Evolutionary conservation across 2,888 invertebrate genomes (phyloP).

Genomic region (Napeogenes inachia): DNA sequence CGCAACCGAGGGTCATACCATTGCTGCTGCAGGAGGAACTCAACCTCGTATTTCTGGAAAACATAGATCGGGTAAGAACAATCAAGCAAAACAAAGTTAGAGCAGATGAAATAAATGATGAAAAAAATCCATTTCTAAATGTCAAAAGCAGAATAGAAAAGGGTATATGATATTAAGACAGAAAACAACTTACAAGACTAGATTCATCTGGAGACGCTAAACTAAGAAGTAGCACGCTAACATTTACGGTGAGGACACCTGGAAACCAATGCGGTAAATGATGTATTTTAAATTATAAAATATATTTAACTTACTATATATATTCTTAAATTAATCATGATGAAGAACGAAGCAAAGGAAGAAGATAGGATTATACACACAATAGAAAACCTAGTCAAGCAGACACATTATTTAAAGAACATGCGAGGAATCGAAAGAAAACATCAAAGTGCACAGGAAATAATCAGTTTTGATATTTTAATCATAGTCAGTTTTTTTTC

Average conservation of each 20-base stretch:
- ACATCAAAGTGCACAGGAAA: conserved; percentile 26
- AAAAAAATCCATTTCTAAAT: background rate
- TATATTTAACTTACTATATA: background rate
- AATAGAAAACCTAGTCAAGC: conserved; percentile 14
- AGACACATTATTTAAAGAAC: conserved; percentile 21
- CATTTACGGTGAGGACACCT: conserved; percentile 95
- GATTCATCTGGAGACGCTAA: conserved; percentile 97
- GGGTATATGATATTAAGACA: conserved; percentile 18
- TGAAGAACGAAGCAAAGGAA: background rate
- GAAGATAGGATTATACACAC: background rate
- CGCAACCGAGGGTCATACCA: conserved; percentile 94
- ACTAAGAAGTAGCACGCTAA: conserved; percentile 94
- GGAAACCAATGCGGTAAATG: conserved; percentile 53
- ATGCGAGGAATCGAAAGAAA: conserved; percentile 27
- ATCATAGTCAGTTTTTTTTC: too few species aligned
- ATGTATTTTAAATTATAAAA: conserved; percentile 1
- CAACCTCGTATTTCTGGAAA: conserved; percentile 95
- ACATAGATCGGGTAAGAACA: background rate
- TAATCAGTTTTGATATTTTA: background rate
- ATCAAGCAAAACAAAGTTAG: background rate
- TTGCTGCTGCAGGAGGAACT: conserved; percentile 94
- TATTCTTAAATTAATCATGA: background rate
- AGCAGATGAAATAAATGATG: too few species aligned
- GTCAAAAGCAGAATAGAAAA: conserved; percentile 10
- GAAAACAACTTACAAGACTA: conserved; percentile 87